A percentile compares a stretch with the other conserved stretches of the same genome.
Conservation (phyloP, 2,888 invertebrate genomes). For the Stenolophus ochropezus region DNA sequence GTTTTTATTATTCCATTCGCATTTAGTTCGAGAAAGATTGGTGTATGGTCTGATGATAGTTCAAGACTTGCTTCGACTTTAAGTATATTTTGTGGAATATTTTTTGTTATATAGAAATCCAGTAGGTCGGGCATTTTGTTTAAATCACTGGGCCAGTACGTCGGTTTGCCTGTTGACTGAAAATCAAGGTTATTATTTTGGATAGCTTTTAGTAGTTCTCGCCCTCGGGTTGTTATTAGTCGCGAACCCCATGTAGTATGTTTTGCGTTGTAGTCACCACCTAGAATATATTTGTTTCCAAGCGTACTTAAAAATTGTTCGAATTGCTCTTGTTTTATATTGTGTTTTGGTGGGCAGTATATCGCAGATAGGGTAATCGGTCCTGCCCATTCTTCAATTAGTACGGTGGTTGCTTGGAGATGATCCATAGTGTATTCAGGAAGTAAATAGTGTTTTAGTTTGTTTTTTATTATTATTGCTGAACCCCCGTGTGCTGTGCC, state of each 20-base stretch:
- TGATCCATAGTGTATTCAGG: conserved; percentile 35
- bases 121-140: background rate
- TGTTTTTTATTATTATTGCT: conserved; percentile 9
- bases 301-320: conserved; percentile 41
- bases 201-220: too few species aligned
- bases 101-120: background rate
- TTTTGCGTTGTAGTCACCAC: conserved; percentile 36
- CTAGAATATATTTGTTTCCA: conserved; percentile 25
- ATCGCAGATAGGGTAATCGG: conserved; percentile 31
- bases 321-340: conserved; percentile 32
- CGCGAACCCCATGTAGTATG: background rate
- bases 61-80: too few species aligned
- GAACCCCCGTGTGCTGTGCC: background rate
- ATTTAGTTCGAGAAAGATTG: conserved; percentile 61
- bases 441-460: conserved; percentile 9
- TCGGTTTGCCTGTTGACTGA: background rate
- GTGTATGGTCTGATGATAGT: conserved; percentile 58
- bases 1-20: conserved; percentile 43
- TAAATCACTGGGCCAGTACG: background rate
- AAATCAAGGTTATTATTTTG: too few species aligned
- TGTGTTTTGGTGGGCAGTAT: conserved; percentile 44
- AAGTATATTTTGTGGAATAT: background rate
- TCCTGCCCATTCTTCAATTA: conserved; percentile 11
- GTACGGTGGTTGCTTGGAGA: conserved; percentile 28
- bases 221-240: background rate